Conservation (phyloP, 2,888 invertebrate genomes). For the Deilephila porcellus region DNA sequence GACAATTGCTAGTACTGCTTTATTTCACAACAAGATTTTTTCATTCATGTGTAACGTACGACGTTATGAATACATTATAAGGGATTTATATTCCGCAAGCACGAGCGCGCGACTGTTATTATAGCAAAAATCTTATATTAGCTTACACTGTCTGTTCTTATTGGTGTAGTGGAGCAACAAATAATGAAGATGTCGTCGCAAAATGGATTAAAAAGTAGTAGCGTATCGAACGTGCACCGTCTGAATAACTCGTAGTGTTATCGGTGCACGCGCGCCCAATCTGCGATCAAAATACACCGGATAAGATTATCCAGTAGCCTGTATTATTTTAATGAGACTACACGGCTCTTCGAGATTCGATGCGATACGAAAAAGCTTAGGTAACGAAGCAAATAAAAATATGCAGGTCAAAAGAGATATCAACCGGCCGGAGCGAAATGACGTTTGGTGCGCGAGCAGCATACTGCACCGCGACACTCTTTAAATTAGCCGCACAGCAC, state of each 20-base stretch:
- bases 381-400: conserved; percentile 81
- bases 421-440: conserved; percentile 68
- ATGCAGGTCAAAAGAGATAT: conserved; percentile 81
- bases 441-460: conserved; percentile 60
- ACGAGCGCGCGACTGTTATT: conserved; percentile 4
- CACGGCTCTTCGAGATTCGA: conserved; percentile 81
- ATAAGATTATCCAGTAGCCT: conserved; percentile 85
- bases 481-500: conserved; percentile 80
- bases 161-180: conserved; percentile 55
- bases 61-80: conserved; percentile 72
- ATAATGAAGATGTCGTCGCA: conserved; percentile 82
- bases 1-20: conserved; percentile 64
- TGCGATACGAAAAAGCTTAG: conserved; percentile 81
- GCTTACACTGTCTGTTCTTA: conserved; percentile 34
- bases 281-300: conserved; percentile 83
- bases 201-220: conserved; percentile 78
- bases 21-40: conserved; percentile 69
- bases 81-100: conserved; percentile 8
- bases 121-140: conserved; percentile 17
- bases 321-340: conserved; percentile 86
- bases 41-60: conserved; percentile 70
- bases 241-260: conserved; percentile 81
- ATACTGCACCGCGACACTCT: conserved; percentile 64
- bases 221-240: conserved; percentile 78
- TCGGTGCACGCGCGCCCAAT: conserved; percentile 84